Percentiles rank a stretch among this genome's conserved stretches.
phyloP scores from a whole-genome alignment of 2,888 invertebrate genomes.

The Amiota communis region DNA sequence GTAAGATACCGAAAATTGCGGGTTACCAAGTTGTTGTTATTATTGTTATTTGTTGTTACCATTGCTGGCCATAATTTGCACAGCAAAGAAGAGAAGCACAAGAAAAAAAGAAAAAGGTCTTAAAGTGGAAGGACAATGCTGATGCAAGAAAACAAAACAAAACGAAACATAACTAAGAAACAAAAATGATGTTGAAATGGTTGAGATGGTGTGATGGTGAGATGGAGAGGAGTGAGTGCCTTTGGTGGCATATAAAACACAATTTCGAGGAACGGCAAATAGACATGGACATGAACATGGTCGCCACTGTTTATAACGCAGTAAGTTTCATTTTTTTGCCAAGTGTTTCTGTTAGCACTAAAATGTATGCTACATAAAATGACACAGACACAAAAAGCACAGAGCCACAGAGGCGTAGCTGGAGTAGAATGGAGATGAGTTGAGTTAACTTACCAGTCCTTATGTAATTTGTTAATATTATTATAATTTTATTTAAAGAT shows the following conservation, averaged over 20 bases:
- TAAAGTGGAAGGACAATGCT: slow-evolving; percentile 30
- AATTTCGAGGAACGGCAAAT: slow-evolving; percentile 23
- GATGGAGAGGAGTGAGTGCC: neutral
- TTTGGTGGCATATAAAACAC: neutral
- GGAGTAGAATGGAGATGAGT: too few species aligned
- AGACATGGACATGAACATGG: neutral
- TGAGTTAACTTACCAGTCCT: too few species aligned
- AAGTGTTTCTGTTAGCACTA: slow-evolving; percentile 56
- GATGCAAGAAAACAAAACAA: slow-evolving; percentile 27
- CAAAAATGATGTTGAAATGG: slow-evolving; percentile 24
- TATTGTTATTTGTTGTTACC: slow-evolving; percentile 37
- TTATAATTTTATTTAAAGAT: too few species aligned
- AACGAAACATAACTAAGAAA: slow-evolving; percentile 30
- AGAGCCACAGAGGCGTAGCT: neutral
- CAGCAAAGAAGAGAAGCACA: too few species aligned
- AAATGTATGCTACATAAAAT: slow-evolving; percentile 53
- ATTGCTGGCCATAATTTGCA: slow-evolving; percentile 58
- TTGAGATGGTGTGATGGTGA: too few species aligned
- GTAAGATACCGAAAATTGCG: slow-evolving; percentile 43
- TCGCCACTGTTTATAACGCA: slow-evolving; percentile 36
- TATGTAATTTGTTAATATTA: too few species aligned
- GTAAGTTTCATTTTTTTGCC: slow-evolving; percentile 46
- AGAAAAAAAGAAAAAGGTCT: slow-evolving; percentile 29
- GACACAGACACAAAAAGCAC: slow-evolving; percentile 10
- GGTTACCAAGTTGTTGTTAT: slow-evolving; percentile 24